Conservation (phyloP, 2,888 invertebrate genomes). For the Steinernema hermaphroditum region DNA sequence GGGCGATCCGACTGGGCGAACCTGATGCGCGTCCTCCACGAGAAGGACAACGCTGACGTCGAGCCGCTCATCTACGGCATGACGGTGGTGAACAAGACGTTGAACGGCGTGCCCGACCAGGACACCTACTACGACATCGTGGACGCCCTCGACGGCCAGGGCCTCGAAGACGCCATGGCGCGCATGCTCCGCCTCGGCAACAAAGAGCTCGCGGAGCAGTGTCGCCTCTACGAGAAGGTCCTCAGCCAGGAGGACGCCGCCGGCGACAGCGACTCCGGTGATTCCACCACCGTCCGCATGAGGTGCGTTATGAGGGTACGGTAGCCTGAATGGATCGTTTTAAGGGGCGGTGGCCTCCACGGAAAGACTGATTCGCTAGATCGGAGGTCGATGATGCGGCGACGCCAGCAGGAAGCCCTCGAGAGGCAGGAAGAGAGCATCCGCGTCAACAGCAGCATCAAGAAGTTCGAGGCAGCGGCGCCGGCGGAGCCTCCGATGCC, state of each 20-base stretch:
- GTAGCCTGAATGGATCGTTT: not conserved
- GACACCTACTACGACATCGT: conserved; percentile 97
- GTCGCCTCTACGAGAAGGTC: conserved; percentile 63
- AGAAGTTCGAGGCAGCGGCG: not conserved
- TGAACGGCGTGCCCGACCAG: conserved; percentile 67
- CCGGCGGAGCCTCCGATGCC: conserved; percentile 16
- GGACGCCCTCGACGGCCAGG: conserved; percentile 86
- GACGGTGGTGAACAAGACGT: conserved; percentile 80
- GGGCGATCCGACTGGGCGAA: conserved; percentile 77
- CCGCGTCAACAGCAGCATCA: conserved; percentile 33
- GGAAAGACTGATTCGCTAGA: conserved; percentile 41
- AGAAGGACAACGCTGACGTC: conserved; percentile 87
- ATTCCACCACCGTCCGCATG: conserved; percentile 45
- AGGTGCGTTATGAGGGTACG: conserved; percentile 40
- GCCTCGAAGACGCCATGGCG: conserved; percentile 68
- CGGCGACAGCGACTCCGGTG: conserved; percentile 54
- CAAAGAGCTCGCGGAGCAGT: conserved; percentile 61
- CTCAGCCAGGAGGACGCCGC: conserved; percentile 63
- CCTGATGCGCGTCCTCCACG: conserved; percentile 82
- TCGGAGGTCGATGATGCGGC: conserved; percentile 48
- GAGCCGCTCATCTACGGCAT: conserved; percentile 93
- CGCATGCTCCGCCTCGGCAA: conserved; percentile 49
- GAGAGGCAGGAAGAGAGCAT: conserved; percentile 35
- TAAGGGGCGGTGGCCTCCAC: conserved; percentile 43
- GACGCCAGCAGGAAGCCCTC: conserved; percentile 49